Conservation (phyloP, 2,113 vertebrate species). For the Carollia perspicillata region DNA sequence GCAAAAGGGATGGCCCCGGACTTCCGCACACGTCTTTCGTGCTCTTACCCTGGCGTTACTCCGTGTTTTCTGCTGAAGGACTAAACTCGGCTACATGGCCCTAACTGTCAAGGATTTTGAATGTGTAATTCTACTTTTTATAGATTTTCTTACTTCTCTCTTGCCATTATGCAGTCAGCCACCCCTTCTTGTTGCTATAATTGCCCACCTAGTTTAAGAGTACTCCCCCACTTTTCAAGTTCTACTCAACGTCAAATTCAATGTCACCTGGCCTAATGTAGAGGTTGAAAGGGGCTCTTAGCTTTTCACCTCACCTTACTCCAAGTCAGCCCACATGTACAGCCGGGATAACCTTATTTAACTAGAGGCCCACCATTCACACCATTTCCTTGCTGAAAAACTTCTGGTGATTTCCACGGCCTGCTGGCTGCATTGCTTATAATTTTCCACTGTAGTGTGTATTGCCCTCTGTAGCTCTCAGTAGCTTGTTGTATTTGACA, state of each 20-base stretch:
- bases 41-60: neutral
- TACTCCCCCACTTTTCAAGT: neutral
- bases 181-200: neutral
- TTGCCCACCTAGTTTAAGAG: neutral
- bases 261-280: neutral
- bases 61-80: neutral
- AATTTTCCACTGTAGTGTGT: neutral
- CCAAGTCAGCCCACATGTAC: neutral
- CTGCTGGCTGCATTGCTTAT: neutral
- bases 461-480: neutral
- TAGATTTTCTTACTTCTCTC: neutral
- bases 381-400: neutral
- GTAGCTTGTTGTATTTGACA: neutral
- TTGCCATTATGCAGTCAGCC: neutral
- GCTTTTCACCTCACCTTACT: neutral
- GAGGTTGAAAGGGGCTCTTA: neutral
- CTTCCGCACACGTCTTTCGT: neutral
- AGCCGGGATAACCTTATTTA: neutral
- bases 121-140: neutral
- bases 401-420: rapidly evolving
- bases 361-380: neutral
- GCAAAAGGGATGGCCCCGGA: neutral
- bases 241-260: neutral
- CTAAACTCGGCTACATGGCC: neutral
- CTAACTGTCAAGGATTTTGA: neutral